Percentiles rank a stretch among this genome's conserved stretches.
Evolutionary conservation across 2,113 vertebrate species (phyloP).

Genomic region (Menura novaehollandiae): DNA sequence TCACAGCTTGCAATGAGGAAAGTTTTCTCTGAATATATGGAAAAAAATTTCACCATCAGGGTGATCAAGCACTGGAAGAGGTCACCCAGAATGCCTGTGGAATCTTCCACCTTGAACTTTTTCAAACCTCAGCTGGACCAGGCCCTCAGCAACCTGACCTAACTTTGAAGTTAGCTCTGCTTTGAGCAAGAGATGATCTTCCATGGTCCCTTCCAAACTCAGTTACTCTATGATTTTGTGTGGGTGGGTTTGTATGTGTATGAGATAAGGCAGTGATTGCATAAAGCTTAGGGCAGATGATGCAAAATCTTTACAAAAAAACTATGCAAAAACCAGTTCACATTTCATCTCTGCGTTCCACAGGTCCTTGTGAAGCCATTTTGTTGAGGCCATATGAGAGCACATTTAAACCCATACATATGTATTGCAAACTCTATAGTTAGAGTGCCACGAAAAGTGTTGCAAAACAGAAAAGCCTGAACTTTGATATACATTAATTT

Average conservation of each 20-base stretch:
- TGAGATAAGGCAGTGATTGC: neutral
- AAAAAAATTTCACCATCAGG: neutral
- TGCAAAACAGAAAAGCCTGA: neutral
- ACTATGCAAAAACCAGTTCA: neutral
- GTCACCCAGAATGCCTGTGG: neutral
- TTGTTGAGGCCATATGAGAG: neutral
- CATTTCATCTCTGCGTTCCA: neutral
- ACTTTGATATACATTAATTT: neutral
- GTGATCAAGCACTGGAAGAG: neutral
- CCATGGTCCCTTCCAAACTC: neutral
- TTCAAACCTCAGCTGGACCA: neutral
- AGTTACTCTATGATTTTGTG: neutral
- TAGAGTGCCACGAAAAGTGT: neutral
- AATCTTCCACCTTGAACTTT: neutral
- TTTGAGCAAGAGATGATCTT: neutral
- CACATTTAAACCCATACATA: neutral
- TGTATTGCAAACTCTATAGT: neutral
- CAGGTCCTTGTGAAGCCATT: neutral
- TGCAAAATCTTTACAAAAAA: neutral
- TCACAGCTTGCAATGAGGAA: neutral
- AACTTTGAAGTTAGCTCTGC: neutral
- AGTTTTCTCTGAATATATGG: neutral
- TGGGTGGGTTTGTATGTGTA: neutral
- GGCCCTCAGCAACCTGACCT: neutral
- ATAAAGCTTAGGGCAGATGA: neutral